Base-by-base conservation (phyloP, 1,140 invertebrate genomes). In the Zelostemma sp. region DNA sequence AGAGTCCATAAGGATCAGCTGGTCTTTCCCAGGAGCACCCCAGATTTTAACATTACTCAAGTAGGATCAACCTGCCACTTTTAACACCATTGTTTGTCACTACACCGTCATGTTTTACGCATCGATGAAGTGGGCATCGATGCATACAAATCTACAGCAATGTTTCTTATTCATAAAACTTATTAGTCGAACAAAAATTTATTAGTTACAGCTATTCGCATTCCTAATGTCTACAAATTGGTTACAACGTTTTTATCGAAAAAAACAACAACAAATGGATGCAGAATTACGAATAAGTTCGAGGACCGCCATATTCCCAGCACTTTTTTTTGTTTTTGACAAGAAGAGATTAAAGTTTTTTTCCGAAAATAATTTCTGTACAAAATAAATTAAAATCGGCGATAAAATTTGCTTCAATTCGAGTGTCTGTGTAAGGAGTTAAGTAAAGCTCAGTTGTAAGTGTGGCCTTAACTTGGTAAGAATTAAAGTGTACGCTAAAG, bases 31-130 rank as follows among this genome's bases (percentile, higher is more conserved):
- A 80, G 77, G 75, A 81, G 74, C 83, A 75, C 82, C 81, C 82
- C 84, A 85, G 84, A 85, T 86, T 86, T 85, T 75, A 80, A 86
- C 84, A 85, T 86, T 84, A 86, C 80, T 86, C 84, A 84, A 85
- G 68, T 56, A 63, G 82, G 83, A 86, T 86, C 81, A 85, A 85
- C 74, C 78, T 85, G 82, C 75, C 84, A 81, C 51, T 14, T 41
- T 35, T 56, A 47, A 73, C 69, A 65, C 77, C 73, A 80, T 83
- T 84, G 80, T 84, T 83, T 70, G 47, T 72, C 73, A 70, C 70
- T 62, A 59, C 61, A 31, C 55, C 71, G 19, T 64, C 53, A 54
- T 69, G 63, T 78, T 79, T 79, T 79, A 72, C 66, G 68, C 75
- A 71, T 77, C 73, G 74, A 41, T 47, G 65, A 41, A 65, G 66